Base-by-base conservation (phyloP, 2,113 vertebrate genomes). In the Glaucidium brasilianum region DNA sequence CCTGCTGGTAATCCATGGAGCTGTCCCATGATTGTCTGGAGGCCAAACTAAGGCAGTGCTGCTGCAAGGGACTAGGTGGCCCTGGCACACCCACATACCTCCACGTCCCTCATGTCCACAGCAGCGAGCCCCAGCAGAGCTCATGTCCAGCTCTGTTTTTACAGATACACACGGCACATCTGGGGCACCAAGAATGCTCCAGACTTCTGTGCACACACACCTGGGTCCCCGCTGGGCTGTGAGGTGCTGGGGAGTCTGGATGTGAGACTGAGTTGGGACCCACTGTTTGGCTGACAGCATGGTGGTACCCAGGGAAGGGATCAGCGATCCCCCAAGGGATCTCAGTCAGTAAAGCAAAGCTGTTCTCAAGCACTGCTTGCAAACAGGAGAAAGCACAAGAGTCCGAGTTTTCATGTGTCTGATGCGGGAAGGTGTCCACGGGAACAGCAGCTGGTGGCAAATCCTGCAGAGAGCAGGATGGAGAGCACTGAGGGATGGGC, bases 201-300 rank as follows among this genome's bases (percentile, higher is more conserved):
- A 13, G 43, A 8, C 39, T 81, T 52, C 47, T 10, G 1, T 6
- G 63, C 27, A 66, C 64, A 62, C 68, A 66, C 45, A 77, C 3
- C 1, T 2, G 32, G 26, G 15, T 27, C 27, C 23, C 55, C 0
- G 0, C 6, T 77, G 66, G 43, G 39, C 66, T 76, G 2, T 1
- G 53, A 72, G n/a, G 60, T 15, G 23, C 5, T 4, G 34, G 15
- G 26, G 13, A 55, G 22, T 13, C 64, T 60, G 69, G 60, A 41
- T 15, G 9, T 11, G 47, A 84, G 63, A 39, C 35, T 16, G 34
- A 81, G 49, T 11, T 43, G 71, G 71, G 71, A 26, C 53, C 34
- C 67, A 39, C 34, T 43, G n/a, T 43, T 15, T 20, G 41, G 27
- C 84, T 78, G 50, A 34, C 55, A 77, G 88, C 2, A 0, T 2